Evolutionary conservation across 1,140 invertebrate genomes (phyloP).

Genomic region (Melanaphis sacchari): DNA sequence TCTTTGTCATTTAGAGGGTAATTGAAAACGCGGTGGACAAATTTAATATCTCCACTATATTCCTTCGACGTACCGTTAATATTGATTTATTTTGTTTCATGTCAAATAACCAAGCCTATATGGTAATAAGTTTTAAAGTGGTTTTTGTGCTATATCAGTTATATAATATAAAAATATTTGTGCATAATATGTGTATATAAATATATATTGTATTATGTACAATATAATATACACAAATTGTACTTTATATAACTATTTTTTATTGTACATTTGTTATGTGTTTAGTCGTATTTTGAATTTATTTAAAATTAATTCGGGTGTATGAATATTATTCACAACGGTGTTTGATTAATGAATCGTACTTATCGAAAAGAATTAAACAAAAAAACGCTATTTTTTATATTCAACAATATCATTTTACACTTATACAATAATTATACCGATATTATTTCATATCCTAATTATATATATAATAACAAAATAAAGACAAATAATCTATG

Average conservation of each 20-base stretch:
- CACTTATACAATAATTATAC: background rate
- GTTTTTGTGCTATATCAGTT: background rate
- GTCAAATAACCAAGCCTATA: background rate
- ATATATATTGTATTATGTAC: no score
- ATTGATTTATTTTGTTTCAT: background rate
- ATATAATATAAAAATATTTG: background rate
- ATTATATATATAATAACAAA: background rate
- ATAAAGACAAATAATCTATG: background rate
- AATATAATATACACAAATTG: background rate
- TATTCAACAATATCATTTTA: background rate
- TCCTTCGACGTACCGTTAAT: background rate
- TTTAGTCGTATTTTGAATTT: background rate
- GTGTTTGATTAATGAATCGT: no score
- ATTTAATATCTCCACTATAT: background rate
- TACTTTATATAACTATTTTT: background rate
- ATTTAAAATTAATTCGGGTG: background rate
- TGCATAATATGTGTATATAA: background rate
- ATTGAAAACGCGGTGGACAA: background rate
- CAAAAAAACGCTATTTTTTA: background rate
- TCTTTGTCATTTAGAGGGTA: background rate
- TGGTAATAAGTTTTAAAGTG: background rate
- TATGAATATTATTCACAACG: no score
- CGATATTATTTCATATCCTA: background rate
- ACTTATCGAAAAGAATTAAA: no score
- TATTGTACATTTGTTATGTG: background rate